phyloP scores from a whole-genome alignment of 2,113 vertebrate species.

The Sialia sialis region DNA sequence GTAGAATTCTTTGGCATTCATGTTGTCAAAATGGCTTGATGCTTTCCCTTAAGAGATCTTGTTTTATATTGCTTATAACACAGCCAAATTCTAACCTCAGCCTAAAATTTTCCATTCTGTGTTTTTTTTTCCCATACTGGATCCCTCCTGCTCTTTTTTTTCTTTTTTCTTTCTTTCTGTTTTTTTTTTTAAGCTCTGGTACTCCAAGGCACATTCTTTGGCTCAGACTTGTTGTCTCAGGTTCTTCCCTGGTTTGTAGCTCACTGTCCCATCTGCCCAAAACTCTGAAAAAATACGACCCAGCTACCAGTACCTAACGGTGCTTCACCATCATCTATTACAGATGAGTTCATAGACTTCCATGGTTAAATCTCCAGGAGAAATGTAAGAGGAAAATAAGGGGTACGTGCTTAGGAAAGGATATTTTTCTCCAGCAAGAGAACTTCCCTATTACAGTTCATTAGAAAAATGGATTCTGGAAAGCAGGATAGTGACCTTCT shows the following conservation, averaged over 20 bases:
- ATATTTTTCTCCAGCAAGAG: neutral
- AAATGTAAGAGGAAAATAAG: neutral
- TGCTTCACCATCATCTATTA: neutral
- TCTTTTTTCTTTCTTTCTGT: no score
- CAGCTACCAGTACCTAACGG: neutral
- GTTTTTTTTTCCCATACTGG: neutral
- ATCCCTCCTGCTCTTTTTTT: neutral
- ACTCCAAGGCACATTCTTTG: neutral
- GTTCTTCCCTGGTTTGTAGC: neutral
- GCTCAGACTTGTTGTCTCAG: neutral
- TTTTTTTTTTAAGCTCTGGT: neutral
- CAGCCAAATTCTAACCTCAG: constrained; percentile 7
- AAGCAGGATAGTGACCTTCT: neutral
- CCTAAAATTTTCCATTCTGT: constrained; percentile 32
- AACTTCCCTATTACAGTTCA: neutral
- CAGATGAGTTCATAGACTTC: neutral
- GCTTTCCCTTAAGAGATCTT: constrained; percentile 13
- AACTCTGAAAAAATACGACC: neutral
- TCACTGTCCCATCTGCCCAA: neutral
- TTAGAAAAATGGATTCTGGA: neutral
- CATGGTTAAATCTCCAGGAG: neutral
- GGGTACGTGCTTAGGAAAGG: neutral
- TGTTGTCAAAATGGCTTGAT: neutral
- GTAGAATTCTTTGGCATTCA: neutral
- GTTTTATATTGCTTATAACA: neutral